Percentiles rank a stretch among this genome's conserved stretches.
Conservation (phyloP, 2,113 vertebrate genomes). For the Verasper variegatus region DNA sequence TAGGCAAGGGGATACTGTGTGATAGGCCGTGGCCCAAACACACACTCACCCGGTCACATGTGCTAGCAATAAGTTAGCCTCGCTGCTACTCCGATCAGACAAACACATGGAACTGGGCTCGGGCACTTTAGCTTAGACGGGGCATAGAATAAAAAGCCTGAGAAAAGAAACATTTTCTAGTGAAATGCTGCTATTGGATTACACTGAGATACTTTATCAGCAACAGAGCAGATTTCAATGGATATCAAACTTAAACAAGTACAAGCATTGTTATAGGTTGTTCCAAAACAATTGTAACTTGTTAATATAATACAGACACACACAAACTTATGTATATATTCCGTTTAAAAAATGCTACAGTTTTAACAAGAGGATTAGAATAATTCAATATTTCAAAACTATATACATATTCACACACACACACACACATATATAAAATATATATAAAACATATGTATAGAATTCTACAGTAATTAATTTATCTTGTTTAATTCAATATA, state of each 20-base stretch:
- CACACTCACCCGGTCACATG: constrained; percentile 75
- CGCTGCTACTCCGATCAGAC: constrained; percentile 48
- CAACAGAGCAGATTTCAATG: neutral
- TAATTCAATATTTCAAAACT: neutral
- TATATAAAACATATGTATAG: neutral
- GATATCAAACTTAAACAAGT: neutral
- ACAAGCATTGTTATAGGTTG: neutral
- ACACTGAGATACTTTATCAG: neutral
- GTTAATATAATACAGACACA: neutral
- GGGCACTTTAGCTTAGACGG: constrained; percentile 10
- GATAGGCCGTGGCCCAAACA: constrained; percentile 59
- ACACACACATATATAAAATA: too few relatives aligned
- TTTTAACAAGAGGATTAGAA: too few relatives aligned
- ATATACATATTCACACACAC: neutral
- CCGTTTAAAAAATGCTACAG: too few relatives aligned
- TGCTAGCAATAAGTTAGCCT: constrained; percentile 75
- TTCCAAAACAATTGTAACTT: neutral
- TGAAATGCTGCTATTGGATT: constrained; percentile 22
- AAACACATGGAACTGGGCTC: constrained; percentile 51
- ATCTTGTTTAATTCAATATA: neutral
- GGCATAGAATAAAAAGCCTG: constrained; percentile 17
- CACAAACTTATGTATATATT: too few relatives aligned
- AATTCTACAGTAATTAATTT: neutral
- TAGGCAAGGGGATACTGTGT: constrained; percentile 45
- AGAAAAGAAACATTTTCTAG: neutral